These are phyloP conservation scores for Cydia fagiglandana DNA, from an alignment of 1,140 invertebrate genomes.

Conservation along the genomic window DNA sequence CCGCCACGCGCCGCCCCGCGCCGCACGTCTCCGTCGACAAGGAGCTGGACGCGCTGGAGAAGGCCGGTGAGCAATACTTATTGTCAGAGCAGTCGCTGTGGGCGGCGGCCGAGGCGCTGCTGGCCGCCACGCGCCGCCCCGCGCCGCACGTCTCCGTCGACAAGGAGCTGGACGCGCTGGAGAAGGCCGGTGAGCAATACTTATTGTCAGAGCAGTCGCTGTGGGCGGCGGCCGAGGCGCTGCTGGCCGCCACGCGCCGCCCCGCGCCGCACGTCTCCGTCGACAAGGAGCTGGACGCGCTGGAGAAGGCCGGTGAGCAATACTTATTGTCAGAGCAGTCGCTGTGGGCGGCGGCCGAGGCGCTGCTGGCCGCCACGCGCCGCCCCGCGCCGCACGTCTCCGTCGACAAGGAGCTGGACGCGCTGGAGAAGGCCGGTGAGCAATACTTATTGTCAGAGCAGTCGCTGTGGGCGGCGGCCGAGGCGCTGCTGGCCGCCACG, in stretches of 20 bases:
- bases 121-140: no score
- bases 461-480: no score
- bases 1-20: constrained; percentile 82
- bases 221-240: constrained; percentile 94
- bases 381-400: no score
- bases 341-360: neutral
- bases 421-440: constrained; percentile 86
- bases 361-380: no score
- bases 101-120: no score
- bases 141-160: no score
- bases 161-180: neutral
- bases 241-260: constrained; percentile 59
- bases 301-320: neutral
- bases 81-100: no score
- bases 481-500: no score
- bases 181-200: neutral
- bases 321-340: no score
- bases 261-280: constrained; percentile 38
- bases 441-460: no score
- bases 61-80: constrained; percentile 80
- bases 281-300: neutral
- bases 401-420: constrained; percentile 45
- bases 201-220: no score
- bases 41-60: constrained; percentile 88
- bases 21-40: constrained; percentile 74